Base-by-base conservation (phyloP, 2,888 invertebrate genomes). In the Arrhopalites spinosus region DNA sequence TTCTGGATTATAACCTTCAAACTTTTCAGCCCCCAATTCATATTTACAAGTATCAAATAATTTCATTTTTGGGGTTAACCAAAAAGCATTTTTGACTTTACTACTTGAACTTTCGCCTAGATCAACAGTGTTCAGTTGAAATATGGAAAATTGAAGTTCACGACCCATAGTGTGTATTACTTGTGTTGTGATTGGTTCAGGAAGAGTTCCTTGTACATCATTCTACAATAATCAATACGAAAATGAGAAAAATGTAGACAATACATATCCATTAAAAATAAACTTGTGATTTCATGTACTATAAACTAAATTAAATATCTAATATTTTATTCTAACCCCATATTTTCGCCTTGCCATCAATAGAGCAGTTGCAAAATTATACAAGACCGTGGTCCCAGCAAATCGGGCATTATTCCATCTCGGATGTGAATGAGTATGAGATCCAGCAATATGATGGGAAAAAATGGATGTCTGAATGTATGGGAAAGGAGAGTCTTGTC, bases 121-220 rank as follows among this genome's bases (percentile, higher is more conserved):
- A 85, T 93, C 89, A 47, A 94, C 86, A 0, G 93, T 93, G 83
- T 95, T 94, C 17, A 97, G 87, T 86, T 97, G 95, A 76, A 93
- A 89, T 23, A 94, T 89, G 3, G 92, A 91, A 84, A 96, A 95
- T 84, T 94, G 91, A 84, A 92, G 93, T 56, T 87, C 86, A 81
- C 89, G 87, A 0, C 94, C 92, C 84, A 95, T 91, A 2, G 93
- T 91, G 82, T 94, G 93, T 80, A 96, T 88, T 84, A 92, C 91
- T 85, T 96, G 96, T 1, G 95, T 86, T 59, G 91, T 90, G 71
- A 96, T 87, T 5, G 96, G 96, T 83, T 91, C 89, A 1, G 92
- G 91, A 50, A 95, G 86, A 43, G 47, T 45, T 76, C 89, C 87
- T 84, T 88, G 88, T 3, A 90, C 88, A 82, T 90, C 85, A 67